Percentiles rank a stretch among this genome's conserved stretches.
Evolutionary conservation across 92 coral and sea anemone species (phyloP).

Genomic region (Blastomussa wellsi): DNA sequence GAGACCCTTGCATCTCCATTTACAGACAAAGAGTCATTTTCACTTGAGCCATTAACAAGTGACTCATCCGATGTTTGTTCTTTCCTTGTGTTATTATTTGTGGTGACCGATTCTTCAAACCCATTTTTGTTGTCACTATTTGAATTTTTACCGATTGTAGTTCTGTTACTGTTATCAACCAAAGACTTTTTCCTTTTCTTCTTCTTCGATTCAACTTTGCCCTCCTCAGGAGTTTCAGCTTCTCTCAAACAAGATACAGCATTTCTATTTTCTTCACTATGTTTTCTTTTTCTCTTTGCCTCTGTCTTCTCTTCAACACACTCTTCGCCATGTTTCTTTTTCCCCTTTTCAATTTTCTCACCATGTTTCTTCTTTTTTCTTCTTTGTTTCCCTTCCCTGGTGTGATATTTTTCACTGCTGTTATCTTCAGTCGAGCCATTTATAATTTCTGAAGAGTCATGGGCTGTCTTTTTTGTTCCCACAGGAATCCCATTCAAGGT

Average conservation of each 20-base stretch:
- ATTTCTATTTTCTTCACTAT: background rate
- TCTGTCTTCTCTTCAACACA: background rate
- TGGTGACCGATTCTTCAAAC: background rate
- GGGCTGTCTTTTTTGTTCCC: background rate
- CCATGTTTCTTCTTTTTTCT: slow-evolving; percentile 34
- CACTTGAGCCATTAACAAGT: background rate
- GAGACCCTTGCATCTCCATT: background rate
- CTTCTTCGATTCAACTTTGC: background rate
- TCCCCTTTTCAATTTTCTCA: slow-evolving; percentile 3
- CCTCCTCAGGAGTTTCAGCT: background rate
- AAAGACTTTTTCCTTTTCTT: slow-evolving; percentile 24
- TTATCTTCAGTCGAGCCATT: background rate
- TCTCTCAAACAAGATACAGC: background rate
- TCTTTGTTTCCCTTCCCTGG: slow-evolving; percentile 26
- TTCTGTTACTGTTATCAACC: background rate
- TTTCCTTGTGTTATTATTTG: background rate
- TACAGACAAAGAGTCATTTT: background rate
- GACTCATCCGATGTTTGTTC: background rate
- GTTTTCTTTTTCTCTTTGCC: slow-evolving; percentile 8
- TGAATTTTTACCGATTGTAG: background rate
- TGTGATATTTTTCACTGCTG: background rate
- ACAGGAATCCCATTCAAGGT: background rate
- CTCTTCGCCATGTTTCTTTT: background rate
- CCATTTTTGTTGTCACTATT: background rate
- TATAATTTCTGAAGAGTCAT: background rate